These are phyloP conservation scores for Acanthochromis polyacanthus DNA, from an alignment of 2,113 vertebrate genomes.

Conservation along the genomic window DNA sequence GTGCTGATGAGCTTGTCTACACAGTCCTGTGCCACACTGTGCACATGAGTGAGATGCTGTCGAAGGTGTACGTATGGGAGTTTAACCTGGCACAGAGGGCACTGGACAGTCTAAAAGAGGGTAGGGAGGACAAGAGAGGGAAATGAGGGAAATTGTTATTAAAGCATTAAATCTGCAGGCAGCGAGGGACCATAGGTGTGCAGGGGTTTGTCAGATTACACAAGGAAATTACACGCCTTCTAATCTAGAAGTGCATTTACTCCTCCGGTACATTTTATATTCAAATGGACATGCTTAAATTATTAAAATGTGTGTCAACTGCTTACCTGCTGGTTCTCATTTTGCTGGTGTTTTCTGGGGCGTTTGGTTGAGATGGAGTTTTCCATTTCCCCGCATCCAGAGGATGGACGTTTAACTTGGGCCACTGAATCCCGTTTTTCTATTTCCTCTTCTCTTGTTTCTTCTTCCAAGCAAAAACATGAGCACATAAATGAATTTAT, in stretches of 20 bases:
- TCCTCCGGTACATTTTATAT: background rate
- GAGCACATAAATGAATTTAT: background rate
- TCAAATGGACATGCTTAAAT: slow-evolving; percentile 7
- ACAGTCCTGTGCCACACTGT: slow-evolving; percentile 97
- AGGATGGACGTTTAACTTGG: slow-evolving; percentile 86
- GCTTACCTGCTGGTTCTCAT: slow-evolving; percentile 91
- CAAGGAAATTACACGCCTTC: background rate
- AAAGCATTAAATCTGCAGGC: background rate
- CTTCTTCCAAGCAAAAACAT: slow-evolving; percentile 78
- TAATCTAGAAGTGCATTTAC: background rate
- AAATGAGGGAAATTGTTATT: slow-evolving; percentile 11
- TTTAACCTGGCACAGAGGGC: slow-evolving; percentile 98
- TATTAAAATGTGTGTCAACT: slow-evolving; percentile 19
- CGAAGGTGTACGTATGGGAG: slow-evolving; percentile 92
- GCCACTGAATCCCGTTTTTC: slow-evolving; percentile 87
- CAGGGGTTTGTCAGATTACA: slow-evolving; percentile 8
- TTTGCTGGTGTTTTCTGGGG: slow-evolving; percentile 90
- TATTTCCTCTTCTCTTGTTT: slow-evolving; percentile 85
- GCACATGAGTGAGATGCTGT: slow-evolving; percentile 96
- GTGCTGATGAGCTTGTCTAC: slow-evolving; percentile 97
- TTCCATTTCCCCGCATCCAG: slow-evolving; percentile 86
- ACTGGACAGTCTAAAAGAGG: slow-evolving; percentile 91
- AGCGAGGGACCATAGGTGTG: background rate
- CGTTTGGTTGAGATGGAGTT: slow-evolving; percentile 88
- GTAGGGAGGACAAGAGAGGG: background rate